phyloP scores from a whole-genome alignment of 2,888 invertebrate species.

The Rhorus exstirpatorius region DNA sequence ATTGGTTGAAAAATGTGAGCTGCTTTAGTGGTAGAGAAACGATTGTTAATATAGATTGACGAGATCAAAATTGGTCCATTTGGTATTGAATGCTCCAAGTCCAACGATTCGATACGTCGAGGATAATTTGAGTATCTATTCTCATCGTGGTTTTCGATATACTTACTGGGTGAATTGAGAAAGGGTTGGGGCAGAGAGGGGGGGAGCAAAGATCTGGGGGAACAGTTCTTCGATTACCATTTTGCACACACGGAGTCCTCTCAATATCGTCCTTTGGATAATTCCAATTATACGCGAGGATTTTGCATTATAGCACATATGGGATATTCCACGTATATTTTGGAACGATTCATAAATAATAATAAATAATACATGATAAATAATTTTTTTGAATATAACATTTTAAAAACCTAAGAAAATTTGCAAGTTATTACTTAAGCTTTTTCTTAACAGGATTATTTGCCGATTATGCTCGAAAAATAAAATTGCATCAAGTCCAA shows the following conservation, averaged over 20 bases:
- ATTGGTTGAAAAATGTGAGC: too few species aligned
- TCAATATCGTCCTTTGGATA: slow-evolving; percentile 36
- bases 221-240: slow-evolving; percentile 49
- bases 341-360: not conserved
- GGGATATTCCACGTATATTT: not conserved
- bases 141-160: slow-evolving; percentile 53
- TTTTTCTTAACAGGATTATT: too few species aligned
- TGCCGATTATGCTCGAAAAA: too few species aligned
- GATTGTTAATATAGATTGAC: not conserved
- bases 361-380: too few species aligned
- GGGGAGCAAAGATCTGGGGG: not conserved
- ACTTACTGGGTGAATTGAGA: slow-evolving; percentile 30
- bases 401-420: too few species aligned
- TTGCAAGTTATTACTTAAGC: too few species aligned
- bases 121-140: slow-evolving; percentile 33
- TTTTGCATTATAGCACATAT: slow-evolving; percentile 2
- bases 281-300: slow-evolving; percentile 42
- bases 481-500: not conserved
- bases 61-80: not conserved
- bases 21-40: not conserved
- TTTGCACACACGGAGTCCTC: slow-evolving; percentile 16
- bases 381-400: too few species aligned
- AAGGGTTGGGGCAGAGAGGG: not conserved
- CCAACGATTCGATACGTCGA: slow-evolving; percentile 10
- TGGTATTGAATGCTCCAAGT: not conserved